Evolutionary conservation across 1,140 invertebrate genomes (phyloP), one percentile per base, ranked within the genome.

Genomic region (Ceratina australensis): DNA sequence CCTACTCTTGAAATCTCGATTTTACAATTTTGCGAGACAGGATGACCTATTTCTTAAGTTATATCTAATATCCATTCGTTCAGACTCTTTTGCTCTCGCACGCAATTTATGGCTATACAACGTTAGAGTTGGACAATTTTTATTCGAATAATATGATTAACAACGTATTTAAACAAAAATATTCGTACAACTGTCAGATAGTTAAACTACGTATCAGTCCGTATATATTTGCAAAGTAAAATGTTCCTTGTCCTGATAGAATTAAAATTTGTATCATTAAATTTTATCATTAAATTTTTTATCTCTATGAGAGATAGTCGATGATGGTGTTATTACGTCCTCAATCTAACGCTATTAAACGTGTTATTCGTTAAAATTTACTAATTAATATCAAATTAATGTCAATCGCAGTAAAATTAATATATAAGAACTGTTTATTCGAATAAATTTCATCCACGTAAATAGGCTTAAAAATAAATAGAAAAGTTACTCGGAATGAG

Each of bases 71-170:
- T 16, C 10, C 74, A 71, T 47, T 61, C 74, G 26, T 24, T 54
- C 74, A 42, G 15, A 60, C 18, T 60, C 49, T 26, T 15, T 63
- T 67, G 61, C 42, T 47, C 49, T 47, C 66, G 47, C 50, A 63
- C 57, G 67, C 13, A 2, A 52, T 60, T 69, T 61, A 77, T 77
- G 66, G 74, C 74, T 77, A 77, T 77, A 77, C 74, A 77, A 77
- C 22, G 54, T 52, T 69, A 77, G 66, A 77, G 74, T 77, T 71
- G 74, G 74, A 77, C 74, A 69, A 71, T 61, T 42, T 71, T 71
- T 77, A 77, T 77, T 77, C 74, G 66, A 77, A 77, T 77, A 76
- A 77, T 2, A 63, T 13, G 16, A 52, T 26, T 26, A 61, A 47
- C 20, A 68, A 68, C 59, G 49, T 22, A 28, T 24, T 56, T 28